A percentile compares a stretch with the other conserved stretches of the same genome.
Evolutionary conservation across 2,888 invertebrate species (phyloP).

Genomic region (Silvanus unidentatus): DNA sequence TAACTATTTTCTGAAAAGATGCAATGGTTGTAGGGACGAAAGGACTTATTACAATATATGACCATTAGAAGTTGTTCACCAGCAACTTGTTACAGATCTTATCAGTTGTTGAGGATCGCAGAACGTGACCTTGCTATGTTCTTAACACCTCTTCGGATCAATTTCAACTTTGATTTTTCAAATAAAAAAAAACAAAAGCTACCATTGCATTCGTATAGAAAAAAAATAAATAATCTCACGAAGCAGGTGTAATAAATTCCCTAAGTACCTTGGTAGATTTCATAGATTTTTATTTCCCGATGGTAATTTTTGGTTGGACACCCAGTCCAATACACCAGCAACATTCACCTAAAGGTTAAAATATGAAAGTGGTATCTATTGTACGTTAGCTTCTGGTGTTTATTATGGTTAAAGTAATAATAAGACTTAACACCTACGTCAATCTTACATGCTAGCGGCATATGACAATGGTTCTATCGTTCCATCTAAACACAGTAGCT

Average conservation of each 20-base stretch:
- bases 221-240: too few relatives aligned
- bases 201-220: too few relatives aligned
- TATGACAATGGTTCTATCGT: slow-evolving; percentile 31
- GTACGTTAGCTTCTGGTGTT: too few relatives aligned
- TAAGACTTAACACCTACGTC: slow-evolving; percentile 15
- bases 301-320: too few relatives aligned
- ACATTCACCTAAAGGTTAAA: too few relatives aligned
- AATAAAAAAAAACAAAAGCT: too few relatives aligned
- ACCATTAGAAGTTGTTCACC: slow-evolving; percentile 42
- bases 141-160: slow-evolving; percentile 41
- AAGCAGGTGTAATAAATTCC: too few relatives aligned
- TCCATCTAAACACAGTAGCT: slow-evolving; percentile 32
- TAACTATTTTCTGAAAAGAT: slow-evolving; percentile 36
- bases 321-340: too few relatives aligned
- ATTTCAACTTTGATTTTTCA: slow-evolving; percentile 21
- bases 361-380: too few relatives aligned
- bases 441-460: slow-evolving; percentile 23
- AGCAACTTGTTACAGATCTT: slow-evolving; percentile 44
- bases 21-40: slow-evolving; percentile 34
- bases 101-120: slow-evolving; percentile 40
- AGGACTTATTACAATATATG: slow-evolving; percentile 39
- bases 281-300: too few relatives aligned
- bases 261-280: too few relatives aligned
- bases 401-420: too few relatives aligned
- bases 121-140: slow-evolving; percentile 45